These are phyloP conservation scores for Cryptocheilus praepositus DNA, from an alignment of 2,888 invertebrate genomes.

Conservation along the genomic window DNA sequence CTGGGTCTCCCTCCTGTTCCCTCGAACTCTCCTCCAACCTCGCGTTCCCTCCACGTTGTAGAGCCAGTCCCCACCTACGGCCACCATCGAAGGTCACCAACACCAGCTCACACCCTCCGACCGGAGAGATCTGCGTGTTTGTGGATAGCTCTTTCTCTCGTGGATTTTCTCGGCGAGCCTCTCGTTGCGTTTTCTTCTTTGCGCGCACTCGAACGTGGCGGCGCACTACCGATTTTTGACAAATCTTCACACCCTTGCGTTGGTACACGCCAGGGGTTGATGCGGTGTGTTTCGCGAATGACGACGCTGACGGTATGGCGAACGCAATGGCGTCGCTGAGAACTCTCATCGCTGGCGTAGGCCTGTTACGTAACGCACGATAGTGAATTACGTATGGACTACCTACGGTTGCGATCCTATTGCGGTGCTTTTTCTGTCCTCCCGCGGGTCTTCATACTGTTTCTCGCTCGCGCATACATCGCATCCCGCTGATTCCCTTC, in stretches of 20 bases:
- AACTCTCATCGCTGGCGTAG: constrained; percentile 43
- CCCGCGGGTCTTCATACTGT: constrained; percentile 18
- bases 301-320: neutral
- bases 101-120: constrained; percentile 22
- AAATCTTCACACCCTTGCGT: too few species aligned
- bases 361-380: constrained; percentile 59
- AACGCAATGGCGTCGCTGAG: constrained; percentile 24
- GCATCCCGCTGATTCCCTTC: neutral
- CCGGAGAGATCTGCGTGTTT: constrained; percentile 15
- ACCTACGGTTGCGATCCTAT: constrained; percentile 42
- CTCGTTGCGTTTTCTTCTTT: too few species aligned
- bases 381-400: constrained; percentile 57
- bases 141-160: constrained; percentile 17
- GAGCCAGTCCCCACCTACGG: constrained; percentile 39
- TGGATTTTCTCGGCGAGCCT: constrained; percentile 4
- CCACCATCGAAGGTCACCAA: constrained; percentile 71
- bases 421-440: constrained; percentile 23
- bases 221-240: constrained; percentile 8
- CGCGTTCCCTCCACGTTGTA: constrained; percentile 14
- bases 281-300: constrained; percentile 8
- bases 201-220: too few species aligned
- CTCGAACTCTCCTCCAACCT: constrained; percentile 35
- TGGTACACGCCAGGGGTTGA: neutral
- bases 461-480: constrained; percentile 42
- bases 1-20: constrained; percentile 65